Percentiles rank a stretch among this genome's conserved stretches.
These are phyloP conservation scores for Aphelenchoides avenae DNA, from an alignment of 1,140 invertebrate species.

Conservation along the genomic window DNA sequence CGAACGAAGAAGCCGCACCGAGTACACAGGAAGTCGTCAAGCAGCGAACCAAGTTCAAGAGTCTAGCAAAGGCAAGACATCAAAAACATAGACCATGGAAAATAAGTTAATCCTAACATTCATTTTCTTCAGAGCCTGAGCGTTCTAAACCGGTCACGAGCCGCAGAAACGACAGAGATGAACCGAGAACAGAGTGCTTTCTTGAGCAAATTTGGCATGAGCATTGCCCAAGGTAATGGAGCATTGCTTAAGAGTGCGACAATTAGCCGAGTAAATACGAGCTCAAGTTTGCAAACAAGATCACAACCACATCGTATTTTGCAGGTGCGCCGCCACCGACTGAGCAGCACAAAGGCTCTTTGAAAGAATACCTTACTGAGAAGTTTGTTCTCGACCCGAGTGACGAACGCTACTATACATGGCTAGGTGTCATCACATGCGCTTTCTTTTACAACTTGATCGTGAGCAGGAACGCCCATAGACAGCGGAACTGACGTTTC, in stretches of 20 bases:
- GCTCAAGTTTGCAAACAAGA: neutral
- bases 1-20: too few relatives aligned
- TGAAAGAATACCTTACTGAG: constrained; percentile 16
- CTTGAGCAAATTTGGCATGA: constrained; percentile 36
- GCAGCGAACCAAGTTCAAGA: too few relatives aligned
- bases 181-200: constrained; percentile 38
- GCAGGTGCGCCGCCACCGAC: neutral
- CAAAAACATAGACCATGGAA: too few relatives aligned
- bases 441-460: constrained; percentile 85
- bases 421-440: constrained; percentile 77
- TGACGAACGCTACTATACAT: constrained; percentile 67
- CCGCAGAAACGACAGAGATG: constrained; percentile 19
- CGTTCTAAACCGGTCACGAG: constrained; percentile 14
- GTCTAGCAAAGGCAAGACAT: too few relatives aligned
- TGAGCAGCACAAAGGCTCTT: constrained; percentile 9
- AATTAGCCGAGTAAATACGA: constrained; percentile 1
- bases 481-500: too few relatives aligned
- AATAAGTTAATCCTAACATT: too few relatives aligned
- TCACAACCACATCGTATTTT: neutral
- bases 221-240: constrained; percentile 13
- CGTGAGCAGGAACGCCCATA: too few relatives aligned
- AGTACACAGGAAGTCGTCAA: too few relatives aligned
- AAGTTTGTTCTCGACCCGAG: constrained; percentile 62
- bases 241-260: neutral
- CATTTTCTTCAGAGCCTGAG: constrained; percentile 20